Percentiles rank a stretch among this genome's conserved stretches.
These are phyloP conservation scores for Ophion ventricosus DNA, from an alignment of 2,888 invertebrate genomes.

Conservation along the genomic window DNA sequence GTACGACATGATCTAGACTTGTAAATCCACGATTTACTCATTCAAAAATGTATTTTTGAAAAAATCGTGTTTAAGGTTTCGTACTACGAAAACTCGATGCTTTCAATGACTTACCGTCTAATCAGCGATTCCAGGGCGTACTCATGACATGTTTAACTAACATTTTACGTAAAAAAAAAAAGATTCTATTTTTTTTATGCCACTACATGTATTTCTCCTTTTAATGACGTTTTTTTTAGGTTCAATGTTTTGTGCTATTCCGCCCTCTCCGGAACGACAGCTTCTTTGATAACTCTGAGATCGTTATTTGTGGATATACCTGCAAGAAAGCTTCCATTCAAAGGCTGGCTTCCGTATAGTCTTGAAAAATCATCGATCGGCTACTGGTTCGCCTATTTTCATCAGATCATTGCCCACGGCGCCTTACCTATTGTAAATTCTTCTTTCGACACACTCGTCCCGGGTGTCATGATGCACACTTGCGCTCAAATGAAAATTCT, in stretches of 20 bases:
- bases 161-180: too few species aligned
- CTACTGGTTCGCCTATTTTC: conserved; percentile 58
- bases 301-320: conserved; percentile 58
- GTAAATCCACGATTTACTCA: too few species aligned
- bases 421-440: conserved; percentile 67
- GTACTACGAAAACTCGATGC: too few species aligned
- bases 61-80: too few species aligned
- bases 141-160: too few species aligned
- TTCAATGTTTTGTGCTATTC: conserved; percentile 49
- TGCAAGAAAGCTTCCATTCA: conserved; percentile 64
- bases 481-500: conserved; percentile 76
- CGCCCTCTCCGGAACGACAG: conserved; percentile 32
- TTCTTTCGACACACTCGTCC: conserved; percentile 74
- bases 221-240: conserved; percentile 31
- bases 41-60: too few species aligned
- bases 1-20: too few species aligned
- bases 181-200: too few species aligned
- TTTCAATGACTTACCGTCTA: too few species aligned
- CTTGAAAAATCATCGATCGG: conserved; percentile 45
- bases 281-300: conserved; percentile 44
- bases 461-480: conserved; percentile 68
- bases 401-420: conserved; percentile 62
- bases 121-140: too few species aligned
- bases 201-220: too few species aligned
- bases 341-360: conserved; percentile 68